Evolutionary conservation across 2,113 vertebrate species (phyloP), one percentile per base, ranked within the genome.

Genomic region (Monopterus albus): DNA sequence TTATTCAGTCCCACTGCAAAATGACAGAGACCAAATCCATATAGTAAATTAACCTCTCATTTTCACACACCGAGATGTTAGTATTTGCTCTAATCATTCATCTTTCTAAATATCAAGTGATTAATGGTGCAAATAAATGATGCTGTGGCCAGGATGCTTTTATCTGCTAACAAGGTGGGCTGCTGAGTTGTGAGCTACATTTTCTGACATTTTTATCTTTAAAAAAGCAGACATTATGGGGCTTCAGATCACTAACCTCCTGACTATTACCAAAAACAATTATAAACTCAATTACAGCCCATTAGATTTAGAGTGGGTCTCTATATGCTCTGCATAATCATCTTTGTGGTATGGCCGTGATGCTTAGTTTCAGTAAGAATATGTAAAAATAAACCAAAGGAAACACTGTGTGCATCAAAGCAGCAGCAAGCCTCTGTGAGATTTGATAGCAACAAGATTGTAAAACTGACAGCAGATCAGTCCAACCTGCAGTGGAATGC

Each of bases 351-450:
- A n/a, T n/a, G n/a, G n/a, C n/a, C n/a, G 29, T 31, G 29, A 31
- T 31, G 8, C 29, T 31, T 31, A 31, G 29, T 31, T 31, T 31
- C 8, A 40, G 12, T 15, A 5, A 21, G 7, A 57, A n/a, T n/a
- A 28, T 21, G 21, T 40, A 17, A 49, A 49, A 62, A 38, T 21
- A 18, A 35, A 33, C 38, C 59, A 55, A 42, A 56, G 26, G 45
- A 73, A 11, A 5, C 21, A 10, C 6, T 43, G 9, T 4, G 20
- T 21, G 42, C n/a, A 18, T 18, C 13, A 52, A 36, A n/a, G 11
- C 18, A 13, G 15, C 20, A 20, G 40, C 1, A 13, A 29, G 12
- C 7, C 29, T 31, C 29, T 31, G 29, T 6, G 29, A 5, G 5
- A 6, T 10, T 15, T 58, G n/a, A n/a, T 20, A 26, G 17, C 33